Evolutionary conservation across 2,113 vertebrate genomes (phyloP), one percentile per base, ranked within the genome.

Genomic region (Piliocolobus tephrosceles): DNA sequence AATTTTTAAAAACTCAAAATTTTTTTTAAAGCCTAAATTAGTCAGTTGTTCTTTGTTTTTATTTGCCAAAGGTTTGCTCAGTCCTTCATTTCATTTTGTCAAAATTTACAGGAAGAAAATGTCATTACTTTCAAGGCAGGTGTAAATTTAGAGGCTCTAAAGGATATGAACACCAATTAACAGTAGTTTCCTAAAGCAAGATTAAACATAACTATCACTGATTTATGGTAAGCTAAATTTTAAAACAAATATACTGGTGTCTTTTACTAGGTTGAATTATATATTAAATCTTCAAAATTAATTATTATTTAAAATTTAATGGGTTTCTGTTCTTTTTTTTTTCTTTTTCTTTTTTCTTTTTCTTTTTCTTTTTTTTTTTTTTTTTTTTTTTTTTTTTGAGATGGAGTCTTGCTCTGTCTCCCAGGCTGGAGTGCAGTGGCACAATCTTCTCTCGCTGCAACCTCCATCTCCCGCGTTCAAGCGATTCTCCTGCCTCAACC

Each of bases 211-310:
- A 8, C 23, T 82, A 40, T 78, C 12, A 66, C 72, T 52, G 23
- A 9, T 64, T 83, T 87, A 43, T 58, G 30, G 73, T 70, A 93
- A 88, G 14, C 40, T 68, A 84, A 55, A 94, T 50, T 87, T 45
- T 43, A 81, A 79, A 64, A 72, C 52, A 73, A 52, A 80, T 88
- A 3, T 55, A n/a, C 18, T n/a, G 83, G 11, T 73, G 12, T 32
- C 20, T 66, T n/a, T 40, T 90, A 81, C 66, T 27, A 76, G 70
- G 16, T 93, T 88, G 66, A 91, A 70, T 82, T 95, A 52, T 58
- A 82, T 32, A 5, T 30, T 85, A 81, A 90, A 78, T 82, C 18
- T 88, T 92, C 88, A 90, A 88, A 97, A 30, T 84, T 55, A 91
- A 61, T 76, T 95, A 88, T 76, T 32, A 3, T 84, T 93, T 88